Evolutionary conservation across 30 jellyfish, hydroid and myxozoan species (phyloP), one percentile per base, ranked within the genome.

Genomic region (Aurelia coerulea): DNA sequence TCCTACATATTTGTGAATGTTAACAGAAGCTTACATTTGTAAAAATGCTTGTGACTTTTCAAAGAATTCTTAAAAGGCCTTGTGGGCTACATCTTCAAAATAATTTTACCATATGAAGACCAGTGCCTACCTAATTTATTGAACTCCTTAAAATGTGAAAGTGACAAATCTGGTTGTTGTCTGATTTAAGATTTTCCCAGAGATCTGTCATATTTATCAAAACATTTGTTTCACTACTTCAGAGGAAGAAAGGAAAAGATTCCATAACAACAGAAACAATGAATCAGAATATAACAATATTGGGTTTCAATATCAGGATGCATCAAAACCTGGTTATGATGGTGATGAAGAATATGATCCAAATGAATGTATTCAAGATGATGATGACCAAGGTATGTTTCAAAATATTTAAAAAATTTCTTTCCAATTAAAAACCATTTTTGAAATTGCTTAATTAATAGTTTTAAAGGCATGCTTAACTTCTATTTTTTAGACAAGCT

Each of bases 311-410:
- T 79, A 74, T 35, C 79, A 76, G 14, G 87, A 54, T 62, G 91
- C 41, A 19, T 62, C 85, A 79, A 50, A 86, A 29, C 52, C 73
- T 83, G 71, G 18, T 16, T 71, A 65, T 68, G 76, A 79, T 78
- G 97, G 97, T 18, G 80, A 83, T 66, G 92, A 93, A 51, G 89
- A 86, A 58, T 79, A 93, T 72, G 97, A 93, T 80, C 97, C 97
- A 56, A 76, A 71, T 73, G 93, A 78, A 7, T 84, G 93, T 59
- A 72, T 59, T 37, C 39, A 60, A 35, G 76, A 70, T 37, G 85
- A 96, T 19, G 78, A 69, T 23, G 82, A 70, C 63, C 80, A 81
- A 74, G 89, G 98, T 74, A 71, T 18, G 90, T 81, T 32, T 16
- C 34, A 33, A 49, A 39, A 37, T 64, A 16, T 49, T 59, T 8